A percentile compares a stretch with the other conserved stretches of the same genome.
phyloP scores from a whole-genome alignment of 2,888 invertebrate genomes.

The Gibbula magus region DNA sequence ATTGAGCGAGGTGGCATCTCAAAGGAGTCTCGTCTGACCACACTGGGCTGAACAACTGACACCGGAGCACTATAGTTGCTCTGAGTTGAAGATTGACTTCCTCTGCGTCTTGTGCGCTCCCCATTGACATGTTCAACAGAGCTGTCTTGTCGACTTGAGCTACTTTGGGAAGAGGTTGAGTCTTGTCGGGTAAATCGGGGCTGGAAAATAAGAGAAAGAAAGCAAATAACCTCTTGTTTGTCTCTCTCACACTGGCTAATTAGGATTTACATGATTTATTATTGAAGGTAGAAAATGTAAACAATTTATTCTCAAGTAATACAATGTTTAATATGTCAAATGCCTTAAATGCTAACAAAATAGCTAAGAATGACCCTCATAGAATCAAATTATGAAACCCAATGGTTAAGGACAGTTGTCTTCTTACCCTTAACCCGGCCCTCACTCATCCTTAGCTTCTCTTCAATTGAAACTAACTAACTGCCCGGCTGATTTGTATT shows the following conservation, averaged over 20 bases:
- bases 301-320: too few relatives aligned
- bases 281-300: too few relatives aligned
- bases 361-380: too few relatives aligned
- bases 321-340: too few relatives aligned
- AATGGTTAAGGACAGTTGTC: too few relatives aligned
- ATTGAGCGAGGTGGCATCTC: slow-evolving; percentile 48
- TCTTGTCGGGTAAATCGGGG: slow-evolving; percentile 72
- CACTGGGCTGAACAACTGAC: slow-evolving; percentile 54
- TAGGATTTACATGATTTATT: too few relatives aligned
- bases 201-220: slow-evolving; percentile 43
- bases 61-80: slow-evolving; percentile 57
- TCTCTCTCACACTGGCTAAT: background rate
- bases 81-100: slow-evolving; percentile 65
- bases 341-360: too few relatives aligned
- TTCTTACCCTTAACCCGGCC: too few relatives aligned
- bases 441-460: too few relatives aligned
- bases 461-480: too few relatives aligned
- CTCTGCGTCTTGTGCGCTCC: slow-evolving; percentile 59
- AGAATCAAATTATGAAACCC: too few relatives aligned
- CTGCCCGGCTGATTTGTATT: too few relatives aligned
- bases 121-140: slow-evolving; percentile 57
- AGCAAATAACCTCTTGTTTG: background rate
- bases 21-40: slow-evolving; percentile 50
- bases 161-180: slow-evolving; percentile 66
- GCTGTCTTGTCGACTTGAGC: slow-evolving; percentile 62